Evolutionary conservation across 2,797 vertebrate species (phyloP).

Genomic region (Poeciliopsis paucimaculata): DNA sequence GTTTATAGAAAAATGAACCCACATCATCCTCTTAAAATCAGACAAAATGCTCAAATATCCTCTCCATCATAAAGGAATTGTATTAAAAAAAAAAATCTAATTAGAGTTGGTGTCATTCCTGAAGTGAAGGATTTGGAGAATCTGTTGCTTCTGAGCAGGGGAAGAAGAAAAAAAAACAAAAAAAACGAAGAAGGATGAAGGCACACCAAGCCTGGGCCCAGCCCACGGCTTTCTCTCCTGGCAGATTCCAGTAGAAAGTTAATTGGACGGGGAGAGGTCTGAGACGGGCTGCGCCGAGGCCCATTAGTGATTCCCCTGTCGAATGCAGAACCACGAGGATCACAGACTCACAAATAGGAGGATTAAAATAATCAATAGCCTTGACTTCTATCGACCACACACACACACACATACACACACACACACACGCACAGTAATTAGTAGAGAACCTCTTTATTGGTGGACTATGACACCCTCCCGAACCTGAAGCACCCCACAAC

Average conservation of each 20-base stretch:
- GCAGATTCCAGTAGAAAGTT: constrained; percentile 85
- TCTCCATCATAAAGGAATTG: constrained; percentile 41
- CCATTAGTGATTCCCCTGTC: constrained; percentile 86
- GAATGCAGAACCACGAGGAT: constrained; percentile 85
- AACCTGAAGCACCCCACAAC: constrained; percentile 53
- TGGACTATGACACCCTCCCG: constrained; percentile 78
- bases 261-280: constrained; percentile 86
- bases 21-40: not conserved
- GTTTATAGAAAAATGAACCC: not conserved
- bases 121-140: constrained; percentile 75
- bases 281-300: constrained; percentile 82
- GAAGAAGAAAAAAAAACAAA: not conserved
- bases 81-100: constrained; percentile 64
- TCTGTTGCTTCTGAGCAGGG: constrained; percentile 69
- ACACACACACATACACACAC: constrained; percentile 61
- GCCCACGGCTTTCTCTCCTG: constrained; percentile 66
- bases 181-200: constrained; percentile 54
- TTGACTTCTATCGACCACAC: constrained; percentile 83
- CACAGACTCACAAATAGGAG: constrained; percentile 89
- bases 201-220: constrained; percentile 52
- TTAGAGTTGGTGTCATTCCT: constrained; percentile 73
- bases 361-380: constrained; percentile 91
- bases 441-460: constrained; percentile 79
- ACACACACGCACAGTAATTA: constrained; percentile 79
- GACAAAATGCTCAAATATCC: not conserved